phyloP scores from a whole-genome alignment of 2,113 vertebrate species.

The Siphamia tubifer region DNA sequence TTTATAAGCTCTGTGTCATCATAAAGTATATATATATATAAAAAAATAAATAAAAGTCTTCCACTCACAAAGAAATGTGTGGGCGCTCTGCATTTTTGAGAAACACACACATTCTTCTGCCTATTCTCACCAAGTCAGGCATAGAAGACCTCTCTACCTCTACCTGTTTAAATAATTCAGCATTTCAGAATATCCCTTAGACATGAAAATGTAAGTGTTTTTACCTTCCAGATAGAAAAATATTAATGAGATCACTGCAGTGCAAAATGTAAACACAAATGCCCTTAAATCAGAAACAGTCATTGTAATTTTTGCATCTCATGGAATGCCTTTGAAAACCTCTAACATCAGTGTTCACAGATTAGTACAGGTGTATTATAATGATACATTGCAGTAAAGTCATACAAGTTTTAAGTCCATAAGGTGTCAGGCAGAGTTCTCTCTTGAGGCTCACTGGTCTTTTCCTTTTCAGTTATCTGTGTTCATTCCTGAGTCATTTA shows the following conservation, averaged over 20 bases:
- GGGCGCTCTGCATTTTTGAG: not conserved
- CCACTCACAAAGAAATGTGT: slow-evolving; percentile 3
- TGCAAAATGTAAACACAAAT: too few relatives aligned
- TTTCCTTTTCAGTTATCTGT: not conserved
- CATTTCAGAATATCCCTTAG: not conserved
- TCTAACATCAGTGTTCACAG: not conserved
- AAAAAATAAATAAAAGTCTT: not conserved
- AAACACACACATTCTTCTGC: not conserved
- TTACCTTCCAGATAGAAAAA: not conserved
- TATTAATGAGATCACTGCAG: too few relatives aligned
- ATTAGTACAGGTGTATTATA: not conserved
- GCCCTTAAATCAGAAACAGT: too few relatives aligned
- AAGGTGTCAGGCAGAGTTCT: not conserved
- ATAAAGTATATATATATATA: too few relatives aligned
- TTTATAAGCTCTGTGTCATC: slow-evolving; percentile 34
- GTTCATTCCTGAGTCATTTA: slow-evolving; percentile 33
- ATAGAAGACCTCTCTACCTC: not conserved
- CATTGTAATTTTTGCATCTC: too few relatives aligned
- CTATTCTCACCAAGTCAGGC: not conserved
- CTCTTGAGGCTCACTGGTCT: not conserved
- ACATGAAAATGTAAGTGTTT: not conserved
- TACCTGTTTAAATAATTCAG: slow-evolving; percentile 31
- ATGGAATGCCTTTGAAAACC: too few relatives aligned
- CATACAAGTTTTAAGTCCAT: too few relatives aligned
- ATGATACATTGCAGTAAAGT: not conserved